phyloP scores from a whole-genome alignment of 2,797 vertebrate genomes.

The Takifugu rubripes region DNA sequence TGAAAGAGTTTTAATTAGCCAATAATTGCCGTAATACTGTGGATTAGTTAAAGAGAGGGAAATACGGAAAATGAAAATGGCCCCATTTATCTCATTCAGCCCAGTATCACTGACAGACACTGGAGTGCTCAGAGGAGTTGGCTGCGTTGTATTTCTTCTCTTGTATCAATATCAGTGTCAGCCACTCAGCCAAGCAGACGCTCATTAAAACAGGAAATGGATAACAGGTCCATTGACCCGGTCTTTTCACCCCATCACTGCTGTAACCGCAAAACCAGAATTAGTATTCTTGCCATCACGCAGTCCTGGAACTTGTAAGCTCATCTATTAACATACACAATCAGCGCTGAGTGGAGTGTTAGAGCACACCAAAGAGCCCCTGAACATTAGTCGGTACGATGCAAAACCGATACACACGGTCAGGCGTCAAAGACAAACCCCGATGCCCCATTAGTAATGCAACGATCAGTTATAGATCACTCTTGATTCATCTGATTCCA shows the following conservation, averaged over 20 bases:
- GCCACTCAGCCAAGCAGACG: conserved; percentile 3
- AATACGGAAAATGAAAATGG: not conserved
- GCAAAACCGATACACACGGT: conserved; percentile 33
- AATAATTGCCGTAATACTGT: not conserved
- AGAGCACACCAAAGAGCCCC: conserved; percentile 60
- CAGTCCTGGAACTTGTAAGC: not conserved
- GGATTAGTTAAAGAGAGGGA: not conserved
- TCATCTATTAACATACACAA: not conserved
- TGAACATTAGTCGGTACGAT: conserved; percentile 57
- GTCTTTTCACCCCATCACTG: conserved; percentile 38
- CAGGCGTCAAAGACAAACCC: conserved; percentile 15
- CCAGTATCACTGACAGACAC: not conserved
- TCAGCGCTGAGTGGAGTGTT: conserved; percentile 32
- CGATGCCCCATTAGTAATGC: conserved; percentile 14
- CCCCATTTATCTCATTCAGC: not conserved
- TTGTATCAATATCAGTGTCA: conserved; percentile 12
- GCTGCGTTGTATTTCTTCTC: not conserved
- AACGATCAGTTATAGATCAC: conserved; percentile 51
- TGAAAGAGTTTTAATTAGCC: not conserved
- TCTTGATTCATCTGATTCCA: conserved; percentile 24
- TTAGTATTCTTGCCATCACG: conserved; percentile 6
- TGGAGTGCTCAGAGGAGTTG: not conserved
- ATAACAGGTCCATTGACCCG: conserved; percentile 33
- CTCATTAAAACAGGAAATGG: conserved; percentile 37
- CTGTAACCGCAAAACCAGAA: not conserved